These are phyloP conservation scores for Phanerotoma sp. DNA, from an alignment of 2,888 invertebrate species.

Conservation along the genomic window DNA sequence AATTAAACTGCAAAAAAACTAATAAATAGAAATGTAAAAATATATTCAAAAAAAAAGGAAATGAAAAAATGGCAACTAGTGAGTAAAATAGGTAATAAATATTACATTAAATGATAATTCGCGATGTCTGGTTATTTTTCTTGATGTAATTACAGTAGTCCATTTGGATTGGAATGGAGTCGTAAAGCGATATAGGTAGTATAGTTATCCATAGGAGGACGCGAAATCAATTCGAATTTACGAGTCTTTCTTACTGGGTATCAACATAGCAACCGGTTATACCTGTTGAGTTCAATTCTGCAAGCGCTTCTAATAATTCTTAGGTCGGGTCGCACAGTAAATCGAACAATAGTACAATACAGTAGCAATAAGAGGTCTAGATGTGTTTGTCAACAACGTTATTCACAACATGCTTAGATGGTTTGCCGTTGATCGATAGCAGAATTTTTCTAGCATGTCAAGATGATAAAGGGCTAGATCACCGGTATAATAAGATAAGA, in stretches of 20 bases:
- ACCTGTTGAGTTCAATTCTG: slow-evolving; percentile 34
- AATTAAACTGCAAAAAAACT: background rate
- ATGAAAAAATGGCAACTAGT: background rate
- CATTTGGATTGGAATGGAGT: slow-evolving; percentile 14
- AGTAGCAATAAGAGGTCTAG: no score
- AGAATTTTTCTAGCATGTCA: slow-evolving; percentile 13
- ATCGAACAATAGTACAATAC: slow-evolving; percentile 1
- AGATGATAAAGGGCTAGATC: no score
- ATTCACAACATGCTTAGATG: background rate
- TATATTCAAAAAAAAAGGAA: background rate
- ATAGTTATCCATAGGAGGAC: slow-evolving; percentile 13
- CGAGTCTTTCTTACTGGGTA: slow-evolving; percentile 36
- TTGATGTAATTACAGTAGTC: slow-evolving; percentile 7
- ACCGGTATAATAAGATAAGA: slow-evolving; percentile 6
- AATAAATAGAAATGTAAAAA: background rate
- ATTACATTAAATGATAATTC: slow-evolving; percentile 4
- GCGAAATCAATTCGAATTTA: slow-evolving; percentile 37
- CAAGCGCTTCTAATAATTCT: slow-evolving; percentile 10
- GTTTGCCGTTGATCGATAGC: background rate
- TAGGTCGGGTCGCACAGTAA: background rate
- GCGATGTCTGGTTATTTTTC: slow-evolving; percentile 2
- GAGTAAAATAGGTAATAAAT: slow-evolving; percentile 1
- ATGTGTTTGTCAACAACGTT: no score
- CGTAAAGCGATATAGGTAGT: slow-evolving; percentile 2
- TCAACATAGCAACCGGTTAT: slow-evolving; percentile 41